These are phyloP conservation scores for Vicugna pacos DNA, from an alignment of 2,113 vertebrate species.

Conservation along the genomic window DNA sequence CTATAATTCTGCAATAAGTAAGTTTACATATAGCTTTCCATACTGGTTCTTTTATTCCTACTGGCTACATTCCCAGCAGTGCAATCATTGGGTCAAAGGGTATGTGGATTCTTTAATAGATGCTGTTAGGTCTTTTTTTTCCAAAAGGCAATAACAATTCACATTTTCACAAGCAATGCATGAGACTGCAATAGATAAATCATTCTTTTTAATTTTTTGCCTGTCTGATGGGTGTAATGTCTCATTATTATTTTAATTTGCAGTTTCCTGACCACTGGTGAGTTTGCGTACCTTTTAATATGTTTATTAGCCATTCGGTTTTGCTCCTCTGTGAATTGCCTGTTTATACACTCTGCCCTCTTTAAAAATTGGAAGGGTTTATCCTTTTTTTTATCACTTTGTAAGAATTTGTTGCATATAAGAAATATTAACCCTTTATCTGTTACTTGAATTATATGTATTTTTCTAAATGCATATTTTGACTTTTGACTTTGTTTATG, in stretches of 20 bases:
- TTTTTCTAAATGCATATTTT: constrained; percentile 50
- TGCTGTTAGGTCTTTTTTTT: background rate
- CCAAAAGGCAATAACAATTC: constrained; percentile 38
- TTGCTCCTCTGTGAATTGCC: background rate
- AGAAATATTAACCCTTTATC: constrained; percentile 35
- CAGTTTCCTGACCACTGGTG: background rate
- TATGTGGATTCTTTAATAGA: constrained; percentile 24
- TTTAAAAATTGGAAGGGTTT: constrained; percentile 24
- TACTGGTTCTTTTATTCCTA: constrained; percentile 35
- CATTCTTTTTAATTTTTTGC: constrained; percentile 35
- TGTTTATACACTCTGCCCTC: background rate
- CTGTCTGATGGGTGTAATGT: background rate
- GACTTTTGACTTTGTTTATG: constrained; percentile 16
- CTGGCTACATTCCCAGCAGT: background rate
- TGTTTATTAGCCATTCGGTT: constrained; percentile 38
- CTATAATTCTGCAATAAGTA: background rate
- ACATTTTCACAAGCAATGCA: constrained; percentile 43
- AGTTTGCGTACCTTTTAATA: constrained; percentile 26
- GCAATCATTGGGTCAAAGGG: background rate
- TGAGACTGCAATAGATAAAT: constrained; percentile 11
- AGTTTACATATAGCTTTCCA: background rate
- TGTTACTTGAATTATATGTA: background rate
- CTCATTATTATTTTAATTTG: constrained; percentile 55
- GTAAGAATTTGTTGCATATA: background rate
- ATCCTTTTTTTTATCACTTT: constrained; percentile 39